Evolutionary conservation across 2,797 vertebrate species (phyloP), one percentile per base, ranked within the genome.

Genomic region (Falco columbarius): DNA sequence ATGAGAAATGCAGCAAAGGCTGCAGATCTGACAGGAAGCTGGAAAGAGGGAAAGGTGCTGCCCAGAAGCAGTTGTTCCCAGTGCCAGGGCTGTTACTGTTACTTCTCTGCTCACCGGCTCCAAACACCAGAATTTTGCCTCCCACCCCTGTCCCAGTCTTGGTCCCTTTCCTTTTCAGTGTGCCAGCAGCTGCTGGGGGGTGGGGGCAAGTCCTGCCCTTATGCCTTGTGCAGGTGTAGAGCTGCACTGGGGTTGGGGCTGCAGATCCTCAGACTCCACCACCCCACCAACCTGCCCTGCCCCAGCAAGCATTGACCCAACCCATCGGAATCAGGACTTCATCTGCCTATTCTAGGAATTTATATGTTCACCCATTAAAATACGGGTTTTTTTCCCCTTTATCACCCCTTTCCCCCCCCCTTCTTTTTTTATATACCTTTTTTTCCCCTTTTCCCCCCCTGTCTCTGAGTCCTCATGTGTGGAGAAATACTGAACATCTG

Each of bases 381-480:
- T 36, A 67, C 9, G 38, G 38, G 4, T 10, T 34, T 12, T 40
- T 56, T 83, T 10, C 8, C 10, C 10, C 24, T 10, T 55, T 47
- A n/a, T 13, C 32, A 74, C 3, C 38, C 36, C 36, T 36, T 36
- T 5, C 29, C 18, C 10, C 72, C 12, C 21, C 24, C 12, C 40
- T 63, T 26, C 54, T 82, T 63, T 36, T 36, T 36, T 10, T 36
- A 36, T 36, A 40, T 40, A 14, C 40, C 40, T 40, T 40, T 40
- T 14, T 14, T 40, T 40, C 12, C 40, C 40, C 40, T 9, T 42
- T 42, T 13, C 14, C 8, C 72, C 12, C 21, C 24, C 12, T 49
- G 2, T n/a, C 82, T 90, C 40, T 1, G 5, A 70, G 47, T 70
- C 1, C 0, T 77, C 26, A 14, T 5, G 9, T 3, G 1, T 26